A percentile compares a stretch with the other conserved stretches of the same genome.
Conservation (phyloP, 2,113 vertebrate genomes). For the Alexandromys fortis region DNA sequence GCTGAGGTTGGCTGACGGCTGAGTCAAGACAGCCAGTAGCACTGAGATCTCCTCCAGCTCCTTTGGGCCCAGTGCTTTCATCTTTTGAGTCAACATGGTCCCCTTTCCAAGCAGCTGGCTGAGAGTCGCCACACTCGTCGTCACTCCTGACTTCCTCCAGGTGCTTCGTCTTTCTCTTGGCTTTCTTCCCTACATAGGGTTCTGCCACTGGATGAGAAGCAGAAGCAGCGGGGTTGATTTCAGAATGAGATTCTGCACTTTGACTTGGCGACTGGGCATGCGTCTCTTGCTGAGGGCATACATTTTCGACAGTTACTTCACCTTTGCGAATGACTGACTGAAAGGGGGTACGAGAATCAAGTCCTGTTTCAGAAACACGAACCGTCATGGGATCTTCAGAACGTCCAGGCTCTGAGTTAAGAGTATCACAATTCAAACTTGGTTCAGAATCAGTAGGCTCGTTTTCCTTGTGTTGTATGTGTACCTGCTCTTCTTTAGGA, state of each 20-base stretch:
- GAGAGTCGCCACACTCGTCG: conserved; percentile 88
- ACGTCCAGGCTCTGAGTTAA: conserved; percentile 79
- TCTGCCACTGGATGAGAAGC: conserved; percentile 71
- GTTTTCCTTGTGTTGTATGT: conserved; percentile 87
- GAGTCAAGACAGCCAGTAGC: conserved; percentile 71
- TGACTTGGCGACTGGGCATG: conserved; percentile 87
- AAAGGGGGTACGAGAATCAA: conserved; percentile 60
- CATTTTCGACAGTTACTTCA: conserved; percentile 81
- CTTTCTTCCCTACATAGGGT: conserved; percentile 81
- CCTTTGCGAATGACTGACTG: conserved; percentile 80
- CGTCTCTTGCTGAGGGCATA: conserved; percentile 87
- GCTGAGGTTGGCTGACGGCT: conserved; percentile 76
- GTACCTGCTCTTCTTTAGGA: conserved; percentile 87
- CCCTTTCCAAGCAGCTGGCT: conserved; percentile 85
- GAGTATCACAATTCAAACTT: conserved; percentile 43
- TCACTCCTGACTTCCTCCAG: conserved; percentile 86
- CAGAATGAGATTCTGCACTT: conserved; percentile 80
- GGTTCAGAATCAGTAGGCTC: conserved; percentile 84
- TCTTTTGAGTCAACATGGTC: conserved; percentile 86
- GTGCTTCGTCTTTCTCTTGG: conserved; percentile 83
- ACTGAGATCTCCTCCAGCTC: conserved; percentile 84
- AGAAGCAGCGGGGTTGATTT: conserved; percentile 56
- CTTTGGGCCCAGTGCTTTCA: conserved; percentile 85
- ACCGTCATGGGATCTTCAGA: conserved; percentile 76
- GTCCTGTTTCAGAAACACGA: conserved; percentile 86